Percentiles rank a stretch among this genome's conserved stretches.
phyloP scores from a whole-genome alignment of 2,797 vertebrate genomes.

The Remorina albescens region DNA sequence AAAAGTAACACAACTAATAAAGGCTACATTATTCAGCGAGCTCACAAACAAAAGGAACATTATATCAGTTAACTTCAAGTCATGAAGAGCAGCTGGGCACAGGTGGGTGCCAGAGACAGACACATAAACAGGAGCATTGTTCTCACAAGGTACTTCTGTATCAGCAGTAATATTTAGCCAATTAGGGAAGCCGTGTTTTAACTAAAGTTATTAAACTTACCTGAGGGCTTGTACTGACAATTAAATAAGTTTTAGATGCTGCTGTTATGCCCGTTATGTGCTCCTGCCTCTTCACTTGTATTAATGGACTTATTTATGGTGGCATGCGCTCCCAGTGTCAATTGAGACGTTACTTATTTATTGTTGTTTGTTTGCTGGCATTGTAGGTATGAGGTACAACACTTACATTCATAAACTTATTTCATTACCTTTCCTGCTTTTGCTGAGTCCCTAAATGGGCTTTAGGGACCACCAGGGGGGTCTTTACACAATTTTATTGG shows the following conservation, averaged over 20 bases:
- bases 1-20: slow-evolving; percentile 52
- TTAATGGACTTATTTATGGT: slow-evolving; percentile 31
- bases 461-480: background rate
- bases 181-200: slow-evolving; percentile 51
- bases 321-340: slow-evolving; percentile 24
- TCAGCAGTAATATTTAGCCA: slow-evolving; percentile 55
- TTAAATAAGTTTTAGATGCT: slow-evolving; percentile 42
- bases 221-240: slow-evolving; percentile 36
- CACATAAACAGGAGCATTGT: slow-evolving; percentile 6
- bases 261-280: slow-evolving; percentile 17
- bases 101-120: slow-evolving; percentile 22
- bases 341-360: slow-evolving; percentile 42
- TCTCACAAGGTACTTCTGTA: slow-evolving; percentile 36
- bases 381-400: slow-evolving; percentile 28
- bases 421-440: slow-evolving; percentile 24
- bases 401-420: too few relatives aligned
- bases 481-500: slow-evolving; percentile 1
- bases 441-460: background rate
- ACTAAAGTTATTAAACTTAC: slow-evolving; percentile 63
- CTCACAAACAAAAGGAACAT: slow-evolving; percentile 38
- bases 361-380: slow-evolving; percentile 24
- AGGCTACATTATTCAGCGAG: slow-evolving; percentile 53
- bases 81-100: slow-evolving; percentile 13
- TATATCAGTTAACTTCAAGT: slow-evolving; percentile 28
- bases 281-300: slow-evolving; percentile 13